Base-by-base conservation (phyloP, 2,113 vertebrate genomes). In the Thryonomys swinderianus region DNA sequence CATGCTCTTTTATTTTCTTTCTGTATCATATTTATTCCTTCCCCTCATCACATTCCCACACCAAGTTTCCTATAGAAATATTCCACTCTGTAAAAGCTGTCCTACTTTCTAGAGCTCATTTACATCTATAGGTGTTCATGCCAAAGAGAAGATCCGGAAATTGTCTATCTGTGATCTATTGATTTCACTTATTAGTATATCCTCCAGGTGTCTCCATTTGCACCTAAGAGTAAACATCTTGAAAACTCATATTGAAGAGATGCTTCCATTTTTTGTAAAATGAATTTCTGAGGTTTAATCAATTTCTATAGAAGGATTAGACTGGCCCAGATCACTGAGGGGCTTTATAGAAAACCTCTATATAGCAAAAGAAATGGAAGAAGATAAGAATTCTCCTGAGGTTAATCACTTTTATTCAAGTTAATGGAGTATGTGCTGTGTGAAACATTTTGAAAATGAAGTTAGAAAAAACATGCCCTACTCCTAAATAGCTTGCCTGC, bases 291-390 rank as follows among this genome's bases (percentile, higher is more conserved):
- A 76, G 51, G 17, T 69, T 55, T 89, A 88, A 85, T 12, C 67
- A 42, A 57, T 85, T 94, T 93, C 30, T 82, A 10, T 30, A 30
- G 8, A 78, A 45, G 51, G 87, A 64, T 89, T 64, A 62, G 95
- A 91, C 59, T 48, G 55, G 55, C 76, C 57, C 62, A 74, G 0
- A 2, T 71, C 32, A 76, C 11, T 32, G 66, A 92, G 18, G 81
- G 40, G 51, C 94, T 96, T 96, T 85, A 71, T 85, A 91, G 79
- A 53, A 62, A 66, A 92, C 34, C 32, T 85, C 10, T 61, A 16
- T 37, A 82, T 55, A 85, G 59, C 18, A 55, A 78, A 85, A 81
- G 85, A 94, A 92, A 88, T 55, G 20, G 62, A 96, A 95, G 90
- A 92, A 45, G 20, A 61, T 61, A 91, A 81, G 34, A 90, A 83